Evolutionary conservation across 2,888 invertebrate species (phyloP).

Genomic region (Isotomurus palustris): DNA sequence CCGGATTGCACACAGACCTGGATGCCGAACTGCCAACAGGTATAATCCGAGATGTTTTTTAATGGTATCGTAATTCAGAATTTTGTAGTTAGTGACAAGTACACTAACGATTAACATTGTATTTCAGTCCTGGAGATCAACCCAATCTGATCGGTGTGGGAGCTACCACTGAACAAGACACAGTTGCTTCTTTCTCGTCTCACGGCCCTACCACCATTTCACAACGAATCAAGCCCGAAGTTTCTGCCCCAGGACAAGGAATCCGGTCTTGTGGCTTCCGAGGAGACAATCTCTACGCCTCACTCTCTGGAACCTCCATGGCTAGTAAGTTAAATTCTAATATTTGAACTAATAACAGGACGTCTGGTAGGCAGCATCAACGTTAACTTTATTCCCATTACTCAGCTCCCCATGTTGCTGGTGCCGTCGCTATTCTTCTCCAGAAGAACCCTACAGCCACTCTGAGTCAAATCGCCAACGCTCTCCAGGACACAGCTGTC

Average conservation of each 20-base stretch:
- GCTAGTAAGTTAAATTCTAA: constrained; percentile 4
- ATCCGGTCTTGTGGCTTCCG: constrained; percentile 18
- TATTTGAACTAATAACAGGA: neutral
- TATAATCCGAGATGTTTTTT: no score
- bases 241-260: constrained; percentile 29
- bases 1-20: no score
- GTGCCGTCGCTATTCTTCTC: constrained; percentile 21
- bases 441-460: constrained; percentile 24
- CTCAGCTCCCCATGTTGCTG: constrained; percentile 16
- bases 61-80: no score
- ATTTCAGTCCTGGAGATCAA: constrained; percentile 33
- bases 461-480: constrained; percentile 11
- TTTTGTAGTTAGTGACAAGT: no score
- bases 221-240: constrained; percentile 24
- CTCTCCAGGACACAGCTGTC: constrained; percentile 12
- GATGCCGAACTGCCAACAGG: constrained; percentile 25
- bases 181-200: constrained; percentile 17
- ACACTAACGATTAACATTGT: no score
- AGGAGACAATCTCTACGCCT: constrained; percentile 10
- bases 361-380: neutral
- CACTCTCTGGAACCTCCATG: constrained; percentile 21
- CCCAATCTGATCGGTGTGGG: constrained; percentile 32
- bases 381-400: neutral
- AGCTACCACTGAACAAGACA: constrained; percentile 24
- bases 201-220: constrained; percentile 20